Percentiles rank a stretch among this genome's conserved stretches.
These are phyloP conservation scores for Caenorhabditis sulstoni DNA, from an alignment of 2,888 invertebrate species.

Conservation along the genomic window DNA sequence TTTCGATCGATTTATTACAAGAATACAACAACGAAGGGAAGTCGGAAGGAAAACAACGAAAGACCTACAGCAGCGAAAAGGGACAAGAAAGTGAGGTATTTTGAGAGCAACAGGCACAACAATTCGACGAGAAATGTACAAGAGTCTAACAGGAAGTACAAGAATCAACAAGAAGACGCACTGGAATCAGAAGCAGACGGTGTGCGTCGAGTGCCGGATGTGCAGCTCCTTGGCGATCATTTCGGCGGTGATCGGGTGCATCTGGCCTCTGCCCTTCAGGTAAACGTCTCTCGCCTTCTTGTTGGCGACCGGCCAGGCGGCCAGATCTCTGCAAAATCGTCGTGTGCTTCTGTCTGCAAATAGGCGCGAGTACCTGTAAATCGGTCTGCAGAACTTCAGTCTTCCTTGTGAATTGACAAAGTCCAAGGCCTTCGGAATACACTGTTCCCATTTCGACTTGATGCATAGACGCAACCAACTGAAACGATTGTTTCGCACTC, in stretches of 20 bases:
- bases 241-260: constrained; percentile 75
- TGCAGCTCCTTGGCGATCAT: constrained; percentile 74
- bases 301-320: constrained; percentile 65
- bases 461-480: constrained; percentile 89
- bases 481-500: constrained; percentile 81
- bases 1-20: neutral
- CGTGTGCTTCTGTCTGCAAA: too few species aligned
- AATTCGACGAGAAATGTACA: neutral
- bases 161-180: neutral
- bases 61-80: constrained; percentile 19
- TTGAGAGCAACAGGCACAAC: constrained; percentile 5
- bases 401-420: constrained; percentile 91
- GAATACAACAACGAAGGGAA: neutral
- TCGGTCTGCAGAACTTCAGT: constrained; percentile 92
- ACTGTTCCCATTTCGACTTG: constrained; percentile 86
- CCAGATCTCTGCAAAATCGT: constrained; percentile 63
- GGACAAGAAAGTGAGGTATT: neutral
- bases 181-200: constrained; percentile 69
- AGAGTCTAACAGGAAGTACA: neutral
- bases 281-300: constrained; percentile 67
- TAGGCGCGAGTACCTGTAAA: constrained; percentile 84
- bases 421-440: constrained; percentile 85
- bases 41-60: constrained; percentile 15
- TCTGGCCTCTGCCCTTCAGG: constrained; percentile 59
- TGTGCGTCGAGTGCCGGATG: constrained; percentile 69